These are phyloP conservation scores for Pseudonaja textilis DNA, from an alignment of 2,113 vertebrate genomes.

Conservation along the genomic window DNA sequence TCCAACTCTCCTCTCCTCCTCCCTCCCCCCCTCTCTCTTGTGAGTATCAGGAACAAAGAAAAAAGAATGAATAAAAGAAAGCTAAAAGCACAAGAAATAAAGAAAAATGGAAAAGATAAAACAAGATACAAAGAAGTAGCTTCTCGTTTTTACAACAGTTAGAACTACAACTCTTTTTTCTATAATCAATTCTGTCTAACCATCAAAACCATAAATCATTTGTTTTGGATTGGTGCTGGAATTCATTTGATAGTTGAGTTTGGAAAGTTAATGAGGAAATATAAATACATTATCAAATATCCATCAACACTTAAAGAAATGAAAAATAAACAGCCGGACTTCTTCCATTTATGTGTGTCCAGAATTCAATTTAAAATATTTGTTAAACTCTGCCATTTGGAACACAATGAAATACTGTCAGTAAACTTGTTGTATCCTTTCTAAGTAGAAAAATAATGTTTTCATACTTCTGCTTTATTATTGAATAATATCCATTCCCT, in stretches of 20 bases:
- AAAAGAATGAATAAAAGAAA: neutral
- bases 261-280: neutral
- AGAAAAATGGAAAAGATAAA: neutral
- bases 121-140: neutral
- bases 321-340: neutral
- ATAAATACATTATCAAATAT: neutral
- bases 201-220: neutral
- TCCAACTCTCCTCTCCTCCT: too few species aligned
- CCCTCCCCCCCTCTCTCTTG: too few species aligned
- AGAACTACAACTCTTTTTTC: neutral
- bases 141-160: neutral
- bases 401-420: neutral
- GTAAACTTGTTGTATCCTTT: neutral
- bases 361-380: neutral
- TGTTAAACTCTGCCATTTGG: slow-evolving; percentile 4
- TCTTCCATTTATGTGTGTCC: neutral
- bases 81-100: neutral
- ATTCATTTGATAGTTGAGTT: slow-evolving; percentile 8
- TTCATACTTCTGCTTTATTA: neutral
- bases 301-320: neutral
- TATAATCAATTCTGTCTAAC: neutral
- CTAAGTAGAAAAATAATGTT: neutral
- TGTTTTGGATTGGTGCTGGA: neutral
- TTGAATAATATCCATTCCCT: neutral
- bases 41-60: neutral